Base-by-base conservation (phyloP, 2,888 invertebrate genomes). In the Xestoiulus laeticollis region DNA sequence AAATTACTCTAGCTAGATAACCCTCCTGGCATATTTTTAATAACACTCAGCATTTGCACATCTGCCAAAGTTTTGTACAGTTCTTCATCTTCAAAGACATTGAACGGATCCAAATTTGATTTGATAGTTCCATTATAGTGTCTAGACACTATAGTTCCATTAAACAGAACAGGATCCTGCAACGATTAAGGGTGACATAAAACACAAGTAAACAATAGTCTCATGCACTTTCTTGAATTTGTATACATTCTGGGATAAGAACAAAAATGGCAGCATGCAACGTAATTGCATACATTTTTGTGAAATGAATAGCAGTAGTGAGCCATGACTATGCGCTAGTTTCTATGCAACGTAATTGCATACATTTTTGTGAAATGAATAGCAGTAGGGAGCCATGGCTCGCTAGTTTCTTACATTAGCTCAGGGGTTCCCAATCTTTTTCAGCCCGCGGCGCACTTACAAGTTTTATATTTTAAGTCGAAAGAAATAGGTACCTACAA, bases 91-190 rank as follows among this genome's bases (percentile, higher is more conserved):
- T 88, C 48, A 86, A 89, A 90, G 82, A 90, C 89, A 33, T 89
- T 89, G 87, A 91, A 91, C 0, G 91, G 91, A 88, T 91, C 91
- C 33, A 91, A 87, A n/a, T 86, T 86, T 1, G 53, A 22, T 22
- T 44, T n/a, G n/a, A 87, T 68, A 22, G 83, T 87, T n/a, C n/a
- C n/a, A n/a, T n/a, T n/a, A n/a, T n/a, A n/a, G n/a, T n/a, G n/a
- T n/a, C n/a, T n/a, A n/a, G n/a, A n/a, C n/a, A n/a, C n/a, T n/a
- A n/a, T n/a, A n/a, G n/a, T n/a, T n/a, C 68, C 82, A 38, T 38
- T 16, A 53, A 87, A 87, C 19, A 87, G 53, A 16, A 33, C 48
- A 4, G 87, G 44, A 48, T 85, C 44, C 48, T 53, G n/a, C 14
- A 85, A n/a, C n/a, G n/a, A 30, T 19, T 26, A 38, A 38, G 1